Percentiles rank a stretch among this genome's conserved stretches.
These are phyloP conservation scores for Diplosoma virens DNA, from an alignment of 23 tunicate species.

Conservation along the genomic window DNA sequence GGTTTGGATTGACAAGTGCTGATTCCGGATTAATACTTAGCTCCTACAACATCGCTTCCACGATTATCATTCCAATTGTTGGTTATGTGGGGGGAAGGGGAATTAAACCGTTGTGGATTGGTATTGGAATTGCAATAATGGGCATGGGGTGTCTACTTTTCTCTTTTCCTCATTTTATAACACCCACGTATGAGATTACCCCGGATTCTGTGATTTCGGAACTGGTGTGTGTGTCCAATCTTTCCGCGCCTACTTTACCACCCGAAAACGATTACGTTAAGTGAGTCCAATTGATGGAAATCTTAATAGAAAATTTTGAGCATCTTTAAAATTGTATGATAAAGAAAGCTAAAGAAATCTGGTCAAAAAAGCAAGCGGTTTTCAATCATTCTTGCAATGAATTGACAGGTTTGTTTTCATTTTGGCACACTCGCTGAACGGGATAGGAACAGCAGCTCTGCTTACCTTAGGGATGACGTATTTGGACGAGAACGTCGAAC, in stretches of 20 bases:
- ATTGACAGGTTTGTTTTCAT: slow-evolving; percentile 32
- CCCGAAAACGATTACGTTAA: too few species aligned
- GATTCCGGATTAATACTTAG: slow-evolving; percentile 62
- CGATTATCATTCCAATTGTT: slow-evolving; percentile 38
- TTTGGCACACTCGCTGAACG: slow-evolving; percentile 43
- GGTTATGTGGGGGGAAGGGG: slow-evolving; percentile 68
- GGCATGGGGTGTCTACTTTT: slow-evolving; percentile 54
- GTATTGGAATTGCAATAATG: slow-evolving; percentile 61
- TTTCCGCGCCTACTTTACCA: too few species aligned
- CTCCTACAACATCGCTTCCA: slow-evolving; percentile 47
- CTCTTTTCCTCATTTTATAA: slow-evolving; percentile 45
- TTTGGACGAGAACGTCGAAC: slow-evolving; percentile 46
- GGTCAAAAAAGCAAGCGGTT: too few species aligned
- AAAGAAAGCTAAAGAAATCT: too few species aligned
- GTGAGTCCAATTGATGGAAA: too few species aligned
- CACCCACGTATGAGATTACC: slow-evolving; percentile 20
- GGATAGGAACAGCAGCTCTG: slow-evolving; percentile 43
- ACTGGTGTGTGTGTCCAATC: neutral
- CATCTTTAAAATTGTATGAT: too few species aligned
- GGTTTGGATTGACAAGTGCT: slow-evolving; percentile 51
- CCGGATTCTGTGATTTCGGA: neutral
- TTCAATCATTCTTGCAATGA: too few species aligned
- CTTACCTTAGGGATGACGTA: slow-evolving; percentile 52
- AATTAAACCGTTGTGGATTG: slow-evolving; percentile 66
- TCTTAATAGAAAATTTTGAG: too few species aligned